Evolutionary conservation across 2,113 vertebrate genomes (phyloP).

Genomic region (Saguinus imperator): DNA sequence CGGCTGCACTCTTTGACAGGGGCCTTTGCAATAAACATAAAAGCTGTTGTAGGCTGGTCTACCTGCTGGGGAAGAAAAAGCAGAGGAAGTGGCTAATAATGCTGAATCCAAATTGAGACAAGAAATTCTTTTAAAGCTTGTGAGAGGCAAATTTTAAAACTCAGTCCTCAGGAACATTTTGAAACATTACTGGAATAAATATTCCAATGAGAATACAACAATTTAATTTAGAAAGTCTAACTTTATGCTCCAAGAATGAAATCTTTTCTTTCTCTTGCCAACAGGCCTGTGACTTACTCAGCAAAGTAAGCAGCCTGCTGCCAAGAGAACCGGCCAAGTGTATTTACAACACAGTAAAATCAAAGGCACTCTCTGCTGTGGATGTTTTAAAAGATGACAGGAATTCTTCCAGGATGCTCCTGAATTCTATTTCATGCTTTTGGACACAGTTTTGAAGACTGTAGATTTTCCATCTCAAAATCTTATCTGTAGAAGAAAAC

Average conservation of each 20-base stretch:
- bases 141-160: slow-evolving; percentile 5
- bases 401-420: slow-evolving; percentile 6
- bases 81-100: background rate
- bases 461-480: background rate
- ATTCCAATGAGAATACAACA: slow-evolving; percentile 15
- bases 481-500: background rate
- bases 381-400: slow-evolving; percentile 25
- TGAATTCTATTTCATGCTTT: slow-evolving; percentile 58
- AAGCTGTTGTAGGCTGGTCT: slow-evolving; percentile 86
- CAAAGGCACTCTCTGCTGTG: background rate
- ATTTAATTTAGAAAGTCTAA: slow-evolving; percentile 57
- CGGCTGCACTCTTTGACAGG: slow-evolving; percentile 87
- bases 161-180: background rate
- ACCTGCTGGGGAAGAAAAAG: slow-evolving; percentile 78
- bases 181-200: slow-evolving; percentile 26
- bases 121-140: background rate
- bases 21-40: slow-evolving; percentile 92
- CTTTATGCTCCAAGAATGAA: slow-evolving; percentile 52
- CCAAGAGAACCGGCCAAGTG: slow-evolving; percentile 52
- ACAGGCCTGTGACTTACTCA: slow-evolving; percentile 29
- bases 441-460: slow-evolving; percentile 27
- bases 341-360: slow-evolving; percentile 47
- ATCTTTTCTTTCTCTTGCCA: slow-evolving; percentile 41
- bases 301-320: slow-evolving; percentile 43
- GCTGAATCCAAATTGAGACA: background rate